Evolutionary conservation across 2,113 vertebrate genomes (phyloP).

Genomic region (Petrocephalus zakoni): DNA sequence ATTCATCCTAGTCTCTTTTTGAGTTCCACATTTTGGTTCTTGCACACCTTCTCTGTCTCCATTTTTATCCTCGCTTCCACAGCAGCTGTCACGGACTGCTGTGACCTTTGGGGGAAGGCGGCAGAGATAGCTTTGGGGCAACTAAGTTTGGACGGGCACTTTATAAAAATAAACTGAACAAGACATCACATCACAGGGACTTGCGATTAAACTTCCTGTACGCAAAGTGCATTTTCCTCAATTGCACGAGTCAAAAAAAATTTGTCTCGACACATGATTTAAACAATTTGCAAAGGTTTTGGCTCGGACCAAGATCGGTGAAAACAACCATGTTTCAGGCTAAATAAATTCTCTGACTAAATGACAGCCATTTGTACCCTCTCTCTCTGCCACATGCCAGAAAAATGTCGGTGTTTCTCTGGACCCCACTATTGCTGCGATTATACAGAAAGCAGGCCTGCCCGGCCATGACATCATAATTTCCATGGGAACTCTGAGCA

Average conservation of each 20-base stretch:
- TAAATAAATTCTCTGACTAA: background rate
- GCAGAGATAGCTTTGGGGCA: background rate
- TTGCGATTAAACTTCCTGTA: background rate
- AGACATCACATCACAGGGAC: background rate
- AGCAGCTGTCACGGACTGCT: background rate
- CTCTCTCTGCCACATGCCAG: background rate
- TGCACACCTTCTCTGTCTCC: background rate
- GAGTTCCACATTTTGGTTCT: background rate
- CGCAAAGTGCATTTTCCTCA: background rate
- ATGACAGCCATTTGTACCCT: background rate
- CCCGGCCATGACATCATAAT: conserved; percentile 25
- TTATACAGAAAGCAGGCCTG: conserved; percentile 8
- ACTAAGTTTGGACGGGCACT: background rate
- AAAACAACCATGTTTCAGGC: background rate
- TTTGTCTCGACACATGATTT: background rate
- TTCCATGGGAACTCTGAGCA: conserved; percentile 21
- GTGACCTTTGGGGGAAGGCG: background rate
- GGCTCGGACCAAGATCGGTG: background rate
- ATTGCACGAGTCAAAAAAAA: background rate
- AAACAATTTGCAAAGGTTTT: conserved; percentile 1
- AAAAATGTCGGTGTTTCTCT: background rate
- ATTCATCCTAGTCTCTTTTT: background rate
- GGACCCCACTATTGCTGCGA: background rate
- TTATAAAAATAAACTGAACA: conserved; percentile 9
- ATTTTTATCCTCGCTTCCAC: background rate